Conservation (phyloP, 2,888 invertebrate species). For the Morpho achilles region DNA sequence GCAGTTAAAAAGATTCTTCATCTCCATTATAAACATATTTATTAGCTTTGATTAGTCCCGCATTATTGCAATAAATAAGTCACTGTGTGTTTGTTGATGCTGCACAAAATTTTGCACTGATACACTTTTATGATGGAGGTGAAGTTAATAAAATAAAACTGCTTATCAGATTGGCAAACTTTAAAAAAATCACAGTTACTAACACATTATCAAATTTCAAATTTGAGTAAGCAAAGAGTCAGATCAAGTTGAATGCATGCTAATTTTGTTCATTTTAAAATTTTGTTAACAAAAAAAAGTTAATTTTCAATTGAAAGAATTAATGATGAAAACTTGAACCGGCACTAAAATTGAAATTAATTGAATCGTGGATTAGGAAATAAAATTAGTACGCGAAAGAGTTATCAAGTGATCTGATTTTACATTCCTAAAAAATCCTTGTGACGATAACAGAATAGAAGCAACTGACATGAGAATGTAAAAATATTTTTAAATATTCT, state of each 20-base stretch:
- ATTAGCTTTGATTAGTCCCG: slow-evolving; percentile 1
- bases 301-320: too few species aligned
- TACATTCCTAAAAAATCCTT: background rate
- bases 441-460: slow-evolving; percentile 14
- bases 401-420: slow-evolving; percentile 15
- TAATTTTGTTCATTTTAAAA: slow-evolving; percentile 14
- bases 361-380: background rate
- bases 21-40: slow-evolving; percentile 1
- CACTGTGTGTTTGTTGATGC: slow-evolving; percentile 6
- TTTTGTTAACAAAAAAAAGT: too few species aligned
- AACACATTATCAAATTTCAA: slow-evolving; percentile 11
- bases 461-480: slow-evolving; percentile 23
- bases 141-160: background rate
- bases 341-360: too few species aligned
- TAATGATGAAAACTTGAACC: too few species aligned
- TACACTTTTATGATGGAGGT: slow-evolving; percentile 6
- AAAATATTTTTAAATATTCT: background rate
- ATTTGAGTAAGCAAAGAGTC: slow-evolving; percentile 9
- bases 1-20: background rate
- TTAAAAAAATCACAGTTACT: background rate
- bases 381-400: slow-evolving; percentile 12
- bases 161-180: slow-evolving; percentile 1
- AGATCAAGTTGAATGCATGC: slow-evolving; percentile 17
- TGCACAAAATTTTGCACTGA: slow-evolving; percentile 5
- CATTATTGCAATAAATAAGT: background rate